A percentile compares a stretch with the other conserved stretches of the same genome.
Evolutionary conservation across 2,888 invertebrate species (phyloP).

Genomic region (Philonicus albiceps): DNA sequence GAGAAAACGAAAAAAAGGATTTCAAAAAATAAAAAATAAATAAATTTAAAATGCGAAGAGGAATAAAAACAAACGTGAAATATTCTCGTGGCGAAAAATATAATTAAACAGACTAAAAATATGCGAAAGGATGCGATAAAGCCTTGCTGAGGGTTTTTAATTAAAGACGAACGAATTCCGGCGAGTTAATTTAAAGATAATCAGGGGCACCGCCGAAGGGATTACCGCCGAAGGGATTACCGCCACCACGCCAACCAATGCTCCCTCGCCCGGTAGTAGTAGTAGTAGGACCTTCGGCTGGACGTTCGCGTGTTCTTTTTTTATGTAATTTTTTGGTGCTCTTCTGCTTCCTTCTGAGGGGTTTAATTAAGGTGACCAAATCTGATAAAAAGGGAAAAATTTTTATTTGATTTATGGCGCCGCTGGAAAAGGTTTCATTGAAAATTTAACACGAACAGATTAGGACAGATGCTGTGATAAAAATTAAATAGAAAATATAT

Average conservation of each 20-base stretch:
- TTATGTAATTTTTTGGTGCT: neutral
- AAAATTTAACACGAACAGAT: neutral
- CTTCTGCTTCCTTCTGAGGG: neutral
- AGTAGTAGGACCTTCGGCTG: neutral
- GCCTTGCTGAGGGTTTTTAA: constrained; percentile 28
- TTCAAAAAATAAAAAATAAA: no score
- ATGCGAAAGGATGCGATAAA: constrained; percentile 38
- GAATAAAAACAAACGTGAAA: neutral
- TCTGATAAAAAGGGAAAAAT: neutral
- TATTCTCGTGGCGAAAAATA: constrained; percentile 29
- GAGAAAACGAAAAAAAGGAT: neutral
- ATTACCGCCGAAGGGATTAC: neutral
- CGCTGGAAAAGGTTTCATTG: neutral
- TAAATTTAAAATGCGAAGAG: neutral
- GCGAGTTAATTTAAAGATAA: constrained; percentile 34
- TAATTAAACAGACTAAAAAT: constrained; percentile 35
- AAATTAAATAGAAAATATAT: neutral
- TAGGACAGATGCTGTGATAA: neutral
- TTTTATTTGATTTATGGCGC: neutral
- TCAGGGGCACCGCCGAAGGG: neutral
- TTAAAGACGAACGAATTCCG: constrained; percentile 22
- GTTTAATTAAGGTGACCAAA: neutral
- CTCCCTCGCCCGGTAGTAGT: neutral
- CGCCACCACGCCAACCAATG: neutral
- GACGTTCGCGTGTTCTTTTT: neutral